Percentiles rank a stretch among this genome's conserved stretches.
Conservation (phyloP, 1,140 invertebrate genomes). For the Papilio aristodemus region DNA sequence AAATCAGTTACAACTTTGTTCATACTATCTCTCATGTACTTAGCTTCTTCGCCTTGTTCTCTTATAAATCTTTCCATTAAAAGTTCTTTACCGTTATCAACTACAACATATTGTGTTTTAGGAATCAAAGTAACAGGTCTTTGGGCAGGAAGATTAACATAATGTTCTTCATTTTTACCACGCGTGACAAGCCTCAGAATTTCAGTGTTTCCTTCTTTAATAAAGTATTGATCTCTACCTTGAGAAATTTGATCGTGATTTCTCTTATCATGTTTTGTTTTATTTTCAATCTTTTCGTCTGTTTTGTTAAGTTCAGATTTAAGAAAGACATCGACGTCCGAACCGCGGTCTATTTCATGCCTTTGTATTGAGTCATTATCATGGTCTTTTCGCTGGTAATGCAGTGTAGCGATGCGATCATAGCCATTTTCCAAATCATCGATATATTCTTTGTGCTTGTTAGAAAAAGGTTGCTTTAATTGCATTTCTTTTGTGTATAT, state of each 20-base stretch:
- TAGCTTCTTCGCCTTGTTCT: slow-evolving; percentile 85
- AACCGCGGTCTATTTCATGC: slow-evolving; percentile 89
- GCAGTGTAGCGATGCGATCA: slow-evolving; percentile 75
- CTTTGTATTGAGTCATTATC: slow-evolving; percentile 86
- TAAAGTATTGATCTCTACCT: slow-evolving; percentile 86
- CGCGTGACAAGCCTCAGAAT: slow-evolving; percentile 89
- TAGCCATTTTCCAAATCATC: slow-evolving; percentile 82
- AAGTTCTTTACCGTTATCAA: slow-evolving; percentile 89
- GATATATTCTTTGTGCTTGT: slow-evolving; percentile 82
- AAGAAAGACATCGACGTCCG: slow-evolving; percentile 81
- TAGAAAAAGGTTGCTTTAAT: slow-evolving; percentile 72
- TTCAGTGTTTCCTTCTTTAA: slow-evolving; percentile 90
- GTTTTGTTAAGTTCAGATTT: slow-evolving; percentile 70
- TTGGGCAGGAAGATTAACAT: slow-evolving; percentile 81
- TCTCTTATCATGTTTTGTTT: slow-evolving; percentile 59
- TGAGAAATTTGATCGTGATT: slow-evolving; percentile 63
- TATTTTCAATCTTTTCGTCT: slow-evolving; percentile 62
- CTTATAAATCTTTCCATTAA: slow-evolving; percentile 90
- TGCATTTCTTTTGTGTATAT: slow-evolving; percentile 82
- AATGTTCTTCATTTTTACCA: slow-evolving; percentile 83
- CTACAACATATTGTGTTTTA: slow-evolving; percentile 83
- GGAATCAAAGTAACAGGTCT: slow-evolving; percentile 80
- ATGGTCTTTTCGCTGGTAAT: slow-evolving; percentile 74
- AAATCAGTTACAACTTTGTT: slow-evolving; percentile 75
- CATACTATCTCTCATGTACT: slow-evolving; percentile 82